These are phyloP conservation scores for Anas acuta DNA, from an alignment of 2,797 vertebrate species.

Conservation along the genomic window DNA sequence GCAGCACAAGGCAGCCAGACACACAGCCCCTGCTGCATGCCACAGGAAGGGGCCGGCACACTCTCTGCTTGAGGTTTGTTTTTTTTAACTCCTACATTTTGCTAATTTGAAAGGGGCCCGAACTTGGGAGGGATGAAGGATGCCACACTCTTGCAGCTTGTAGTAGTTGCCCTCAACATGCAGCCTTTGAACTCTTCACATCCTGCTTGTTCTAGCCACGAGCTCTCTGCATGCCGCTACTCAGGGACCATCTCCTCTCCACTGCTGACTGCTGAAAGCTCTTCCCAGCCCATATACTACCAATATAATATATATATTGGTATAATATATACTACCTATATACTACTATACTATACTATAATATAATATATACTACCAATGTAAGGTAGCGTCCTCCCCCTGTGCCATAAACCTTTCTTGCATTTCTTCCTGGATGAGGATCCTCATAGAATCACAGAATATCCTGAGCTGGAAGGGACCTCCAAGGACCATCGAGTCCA, in stretches of 20 bases:
- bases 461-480: no score
- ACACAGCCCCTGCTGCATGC: not conserved
- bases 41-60: not conserved
- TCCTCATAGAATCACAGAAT: no score
- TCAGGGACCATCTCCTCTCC: not conserved
- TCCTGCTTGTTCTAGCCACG: not conserved
- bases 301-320: no score
- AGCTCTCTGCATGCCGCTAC: fast-evolving
- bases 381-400: not conserved
- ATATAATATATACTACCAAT: not conserved
- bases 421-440: no score
- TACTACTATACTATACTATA: no score
- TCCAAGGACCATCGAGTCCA: no score
- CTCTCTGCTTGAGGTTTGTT: not conserved
- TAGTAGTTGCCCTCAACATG: fast-evolving
- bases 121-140: not conserved
- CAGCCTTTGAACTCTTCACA: not conserved
- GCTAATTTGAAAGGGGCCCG: not conserved
- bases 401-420: no score
- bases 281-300: not conserved
- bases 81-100: not conserved
- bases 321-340: no score
- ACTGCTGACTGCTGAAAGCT: not conserved
- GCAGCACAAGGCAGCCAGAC: not conserved
- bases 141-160: not conserved